Base-by-base conservation (phyloP, 64 coral and sea anemone genomes). In the Acropora tenuis region DNA sequence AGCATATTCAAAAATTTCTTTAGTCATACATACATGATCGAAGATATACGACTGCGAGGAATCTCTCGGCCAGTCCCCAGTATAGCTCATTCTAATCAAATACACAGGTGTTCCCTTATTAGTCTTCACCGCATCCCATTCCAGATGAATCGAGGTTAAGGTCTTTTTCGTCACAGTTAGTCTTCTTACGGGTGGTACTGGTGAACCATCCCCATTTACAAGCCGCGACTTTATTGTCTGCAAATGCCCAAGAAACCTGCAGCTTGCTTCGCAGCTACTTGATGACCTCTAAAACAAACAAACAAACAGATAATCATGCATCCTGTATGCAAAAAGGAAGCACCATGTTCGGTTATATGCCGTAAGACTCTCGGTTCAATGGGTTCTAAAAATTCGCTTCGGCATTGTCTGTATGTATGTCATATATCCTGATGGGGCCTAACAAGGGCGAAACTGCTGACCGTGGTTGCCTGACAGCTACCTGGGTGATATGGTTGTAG, bases 91-190 rank as follows among this genome's bases (percentile, higher is more conserved):
- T 63, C 41, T 52, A 44, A 91, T 43, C 17, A 91, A 43, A 45
- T 91, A 91, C 48, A 91, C 79, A 55, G 80, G 66, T 20, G 50
- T 91, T 2, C 89, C 89, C 75, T 5, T 91, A 10, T 49, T 20
- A 53, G 20, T 74, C 48, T 55, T 40, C 47, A 83, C 69, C 10
- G 79, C 47, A 30, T 91, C 44, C 89, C 89, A 90, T 17, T 79
- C 41, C 66, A 90, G 20, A 7, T 66, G 17, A 20, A 90, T 71
- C 1, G n/a, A 73, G 15, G 49, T 82, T 12, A 83, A 43, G 40
- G 8, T 75, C 41, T 11, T 82, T 18, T 69, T 60, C 41, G 50
- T 76, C 2, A 81, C 50, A 43, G 1, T 18, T n/a, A 68, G 68
- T 75, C n/a, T 12, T 42, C 79, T 71, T 19, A 79, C 67, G 8